Evolutionary conservation across 2,113 vertebrate species (phyloP).

Genomic region (Oreochromis tanganicae): DNA sequence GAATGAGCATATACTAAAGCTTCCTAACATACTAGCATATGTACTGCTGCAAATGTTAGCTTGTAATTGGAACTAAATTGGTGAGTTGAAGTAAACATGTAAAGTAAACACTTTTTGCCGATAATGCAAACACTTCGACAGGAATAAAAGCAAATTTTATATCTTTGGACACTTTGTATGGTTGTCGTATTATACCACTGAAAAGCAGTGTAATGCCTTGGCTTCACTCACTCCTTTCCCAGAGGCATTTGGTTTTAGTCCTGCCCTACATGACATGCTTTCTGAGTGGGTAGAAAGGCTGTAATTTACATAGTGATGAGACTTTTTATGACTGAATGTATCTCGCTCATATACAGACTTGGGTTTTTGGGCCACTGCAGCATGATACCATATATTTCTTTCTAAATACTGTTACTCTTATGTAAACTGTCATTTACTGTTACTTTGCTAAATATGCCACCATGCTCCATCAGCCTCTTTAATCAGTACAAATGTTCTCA

Average conservation of each 20-base stretch:
- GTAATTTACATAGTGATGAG: conserved; percentile 8
- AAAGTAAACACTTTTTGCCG: not conserved
- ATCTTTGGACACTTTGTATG: not conserved
- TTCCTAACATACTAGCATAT: not conserved
- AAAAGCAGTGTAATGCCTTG: not conserved
- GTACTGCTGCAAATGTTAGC: not conserved
- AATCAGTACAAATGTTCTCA: conserved; percentile 34
- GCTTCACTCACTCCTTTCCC: not conserved
- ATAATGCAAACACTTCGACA: not conserved
- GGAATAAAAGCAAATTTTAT: not conserved
- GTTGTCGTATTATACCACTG: not conserved
- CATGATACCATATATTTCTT: not conserved
- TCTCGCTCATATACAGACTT: not conserved
- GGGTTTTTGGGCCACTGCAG: not conserved
- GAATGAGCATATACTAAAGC: not conserved
- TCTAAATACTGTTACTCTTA: not conserved
- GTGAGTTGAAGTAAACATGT: not conserved
- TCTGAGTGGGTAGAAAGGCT: not conserved
- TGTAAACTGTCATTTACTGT: conserved; percentile 25
- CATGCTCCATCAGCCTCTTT: conserved; percentile 1
- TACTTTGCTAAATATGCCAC: conserved; percentile 32
- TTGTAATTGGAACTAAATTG: not conserved
- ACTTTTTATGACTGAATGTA: not conserved
- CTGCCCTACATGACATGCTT: not conserved
- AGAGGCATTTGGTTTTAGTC: not conserved